These are phyloP conservation scores for Pocillopora verrucosa DNA, from an alignment of 64 coral and sea anemone species.

Conservation along the genomic window DNA sequence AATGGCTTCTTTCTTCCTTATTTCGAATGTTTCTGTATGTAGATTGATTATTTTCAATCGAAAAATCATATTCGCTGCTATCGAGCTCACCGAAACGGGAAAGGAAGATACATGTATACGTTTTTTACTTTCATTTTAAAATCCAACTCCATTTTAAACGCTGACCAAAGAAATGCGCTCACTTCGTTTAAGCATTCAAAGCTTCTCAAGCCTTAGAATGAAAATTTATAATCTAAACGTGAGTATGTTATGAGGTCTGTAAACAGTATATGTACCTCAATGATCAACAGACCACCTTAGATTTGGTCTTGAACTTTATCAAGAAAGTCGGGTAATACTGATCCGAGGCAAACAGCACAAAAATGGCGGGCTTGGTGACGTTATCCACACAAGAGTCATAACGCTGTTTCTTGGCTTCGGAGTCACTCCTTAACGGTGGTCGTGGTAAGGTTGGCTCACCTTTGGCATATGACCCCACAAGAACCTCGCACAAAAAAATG, in stretches of 20 bases:
- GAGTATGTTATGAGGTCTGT: background rate
- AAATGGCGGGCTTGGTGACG: constrained; percentile 13
- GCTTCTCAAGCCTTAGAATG: background rate
- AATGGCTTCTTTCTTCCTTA: too few species aligned
- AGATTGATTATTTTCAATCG: too few species aligned
- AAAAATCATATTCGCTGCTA: too few species aligned
- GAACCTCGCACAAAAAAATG: constrained; percentile 44
- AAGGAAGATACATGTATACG: too few species aligned
- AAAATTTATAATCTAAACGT: background rate
- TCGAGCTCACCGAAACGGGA: too few species aligned
- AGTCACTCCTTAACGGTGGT: constrained; percentile 1
- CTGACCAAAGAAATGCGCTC: background rate
- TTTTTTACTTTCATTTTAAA: too few species aligned
- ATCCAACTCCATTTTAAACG: background rate
- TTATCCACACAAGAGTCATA: constrained; percentile 57
- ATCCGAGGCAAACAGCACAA: constrained; percentile 44
- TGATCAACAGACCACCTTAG: constrained; percentile 1
- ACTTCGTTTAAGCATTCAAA: background rate
- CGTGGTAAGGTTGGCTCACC: constrained; percentile 1
- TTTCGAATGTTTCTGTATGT: too few species aligned
- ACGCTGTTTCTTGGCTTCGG: background rate
- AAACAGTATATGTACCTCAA: background rate
- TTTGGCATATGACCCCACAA: constrained; percentile 43
- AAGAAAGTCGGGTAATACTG: constrained; percentile 51
- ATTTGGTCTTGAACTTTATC: constrained; percentile 36